Evolutionary conservation across 37 sponge, comb jelly and placozoan genomes (phyloP).

Genomic region (Halisarca cf. caerulea): DNA sequence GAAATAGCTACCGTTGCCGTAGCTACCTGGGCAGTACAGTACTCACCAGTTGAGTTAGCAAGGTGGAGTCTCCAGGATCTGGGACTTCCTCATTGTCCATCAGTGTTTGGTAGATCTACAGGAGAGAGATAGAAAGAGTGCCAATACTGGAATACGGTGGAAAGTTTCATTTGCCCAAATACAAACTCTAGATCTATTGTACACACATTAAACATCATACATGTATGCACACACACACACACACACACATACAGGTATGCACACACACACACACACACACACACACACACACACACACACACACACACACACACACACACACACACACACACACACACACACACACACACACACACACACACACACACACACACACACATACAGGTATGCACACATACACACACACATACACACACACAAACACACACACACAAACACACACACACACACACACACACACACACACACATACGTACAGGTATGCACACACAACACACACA

Average conservation of each 20-base stretch:
- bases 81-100: conserved; percentile 71
- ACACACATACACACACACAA: background rate
- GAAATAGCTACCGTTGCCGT: too few species aligned
- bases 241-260: background rate
- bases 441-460: conserved; percentile 38
- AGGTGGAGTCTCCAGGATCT: conserved; percentile 33
- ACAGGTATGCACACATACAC: background rate
- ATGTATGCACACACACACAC: background rate
- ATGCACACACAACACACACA: background rate
- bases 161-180: too few species aligned
- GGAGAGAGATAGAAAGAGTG: background rate
- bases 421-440: conserved; percentile 5
- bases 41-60: conserved; percentile 16
- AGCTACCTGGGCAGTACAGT: too few species aligned
- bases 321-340: conserved; percentile 16
- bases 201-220: background rate
- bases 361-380: too few species aligned
- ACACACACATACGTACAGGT: too few species aligned
- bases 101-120: conserved; percentile 73
- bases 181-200: too few species aligned
- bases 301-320: background rate
- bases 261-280: background rate
- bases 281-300: conserved; percentile 1
- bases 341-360: conserved; percentile 31
- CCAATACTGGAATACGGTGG: background rate